Conservation (phyloP, 64 coral and sea anemone genomes). For the Exaiptasia diaphana region DNA sequence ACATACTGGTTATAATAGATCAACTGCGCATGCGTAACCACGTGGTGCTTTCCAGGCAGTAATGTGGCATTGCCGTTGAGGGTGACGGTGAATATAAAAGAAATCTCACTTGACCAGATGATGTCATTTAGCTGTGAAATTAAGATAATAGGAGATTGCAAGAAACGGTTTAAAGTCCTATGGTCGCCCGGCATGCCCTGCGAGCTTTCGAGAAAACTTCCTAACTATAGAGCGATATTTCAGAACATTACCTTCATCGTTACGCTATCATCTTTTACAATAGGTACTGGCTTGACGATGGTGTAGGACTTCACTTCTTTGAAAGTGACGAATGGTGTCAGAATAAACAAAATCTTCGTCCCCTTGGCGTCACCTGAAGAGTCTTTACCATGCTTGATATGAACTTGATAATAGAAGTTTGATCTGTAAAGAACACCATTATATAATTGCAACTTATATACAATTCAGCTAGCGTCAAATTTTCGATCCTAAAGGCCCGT, state of each 20-base stretch:
- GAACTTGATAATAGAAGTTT: slow-evolving; percentile 19
- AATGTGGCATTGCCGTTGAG: slow-evolving; percentile 61
- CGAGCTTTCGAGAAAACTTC: too few relatives aligned
- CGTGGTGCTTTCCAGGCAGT: slow-evolving; percentile 32
- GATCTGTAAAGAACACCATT: neutral
- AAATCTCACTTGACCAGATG: slow-evolving; percentile 9
- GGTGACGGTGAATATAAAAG: slow-evolving; percentile 48
- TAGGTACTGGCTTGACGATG: neutral
- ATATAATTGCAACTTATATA: neutral
- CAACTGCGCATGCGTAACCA: slow-evolving; percentile 65
- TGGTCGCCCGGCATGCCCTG: too few relatives aligned
- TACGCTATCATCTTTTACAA: slow-evolving; percentile 64
- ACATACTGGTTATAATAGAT: slow-evolving; percentile 60
- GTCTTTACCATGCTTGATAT: slow-evolving; percentile 34
- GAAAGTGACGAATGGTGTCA: slow-evolving; percentile 52
- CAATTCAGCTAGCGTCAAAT: too few relatives aligned
- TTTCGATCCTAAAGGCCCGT: too few relatives aligned
- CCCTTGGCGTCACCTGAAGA: slow-evolving; percentile 53
- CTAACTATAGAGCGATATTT: too few relatives aligned
- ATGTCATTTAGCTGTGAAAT: slow-evolving; percentile 61
- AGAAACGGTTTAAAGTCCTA: neutral
- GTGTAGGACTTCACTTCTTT: slow-evolving; percentile 21
- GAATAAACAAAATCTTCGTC: slow-evolving; percentile 62
- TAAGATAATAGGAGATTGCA: neutral
- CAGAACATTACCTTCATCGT: slow-evolving; percentile 50